Conservation (phyloP, 1,140 invertebrate genomes). For the Heliconius eleuchia region DNA sequence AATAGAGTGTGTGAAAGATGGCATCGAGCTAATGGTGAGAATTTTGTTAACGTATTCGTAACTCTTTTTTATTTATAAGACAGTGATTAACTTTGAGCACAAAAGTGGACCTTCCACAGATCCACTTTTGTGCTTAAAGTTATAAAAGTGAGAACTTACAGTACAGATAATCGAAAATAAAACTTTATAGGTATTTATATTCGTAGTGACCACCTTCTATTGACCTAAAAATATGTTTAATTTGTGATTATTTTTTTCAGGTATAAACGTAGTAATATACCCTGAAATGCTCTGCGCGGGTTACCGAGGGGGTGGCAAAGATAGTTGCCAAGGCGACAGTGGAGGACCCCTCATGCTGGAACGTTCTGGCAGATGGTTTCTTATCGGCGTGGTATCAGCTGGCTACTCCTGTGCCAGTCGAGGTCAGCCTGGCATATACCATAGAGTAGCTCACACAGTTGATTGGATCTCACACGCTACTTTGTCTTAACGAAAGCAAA, state of each 20-base stretch:
- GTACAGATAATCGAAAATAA: no score
- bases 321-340: conserved; percentile 89
- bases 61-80: background rate
- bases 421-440: conserved; percentile 96
- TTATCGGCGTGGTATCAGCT: conserved; percentile 93
- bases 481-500: conserved; percentile 54
- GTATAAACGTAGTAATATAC: conserved; percentile 95
- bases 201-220: background rate
- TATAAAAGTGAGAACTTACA: no score
- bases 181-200: no score
- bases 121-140: no score
- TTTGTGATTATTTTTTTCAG: conserved; percentile 53
- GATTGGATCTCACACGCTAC: conserved; percentile 92
- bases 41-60: background rate
- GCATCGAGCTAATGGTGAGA: conserved; percentile 87
- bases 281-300: conserved; percentile 99
- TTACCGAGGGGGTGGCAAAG: conserved; percentile 93
- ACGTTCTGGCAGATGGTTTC: conserved; percentile 91
- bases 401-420: conserved; percentile 96
- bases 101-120: no score
- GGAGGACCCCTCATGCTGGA: conserved; percentile 95
- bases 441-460: conserved; percentile 95
- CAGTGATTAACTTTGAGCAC: no score
- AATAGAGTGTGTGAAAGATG: conserved; percentile 92
- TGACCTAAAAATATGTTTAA: background rate